Evolutionary conservation across 2,113 vertebrate genomes (phyloP).

Genomic region (Ptilonorhynchus violaceus): DNA sequence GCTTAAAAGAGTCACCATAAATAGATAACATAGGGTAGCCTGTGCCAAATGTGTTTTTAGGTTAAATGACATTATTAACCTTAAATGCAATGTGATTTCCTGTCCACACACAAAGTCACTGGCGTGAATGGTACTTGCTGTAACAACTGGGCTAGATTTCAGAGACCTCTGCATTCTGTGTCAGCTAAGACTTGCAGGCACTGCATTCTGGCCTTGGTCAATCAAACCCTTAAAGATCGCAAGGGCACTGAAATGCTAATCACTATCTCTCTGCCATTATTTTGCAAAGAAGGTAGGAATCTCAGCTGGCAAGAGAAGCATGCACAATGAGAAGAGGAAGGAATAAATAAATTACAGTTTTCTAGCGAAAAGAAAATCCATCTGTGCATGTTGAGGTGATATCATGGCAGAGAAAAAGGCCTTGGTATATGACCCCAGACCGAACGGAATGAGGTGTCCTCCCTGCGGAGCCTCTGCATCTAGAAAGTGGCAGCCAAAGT

Average conservation of each 20-base stretch:
- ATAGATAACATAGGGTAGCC: neutral
- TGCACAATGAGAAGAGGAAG: neutral
- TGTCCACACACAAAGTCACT: neutral
- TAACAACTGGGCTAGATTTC: neutral
- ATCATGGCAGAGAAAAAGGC: neutral
- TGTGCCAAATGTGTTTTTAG: neutral
- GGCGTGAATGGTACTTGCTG: neutral
- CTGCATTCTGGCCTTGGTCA: neutral
- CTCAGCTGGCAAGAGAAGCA: neutral
- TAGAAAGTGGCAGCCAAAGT: neutral
- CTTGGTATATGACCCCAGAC: neutral
- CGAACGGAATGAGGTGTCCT: neutral
- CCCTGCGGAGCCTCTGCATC: neutral
- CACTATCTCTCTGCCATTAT: neutral
- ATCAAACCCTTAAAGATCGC: neutral
- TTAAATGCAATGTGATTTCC: neutral
- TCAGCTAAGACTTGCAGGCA: neutral
- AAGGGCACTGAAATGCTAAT: neutral
- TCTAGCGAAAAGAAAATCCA: neutral
- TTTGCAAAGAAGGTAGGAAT: neutral
- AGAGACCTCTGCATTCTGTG: neutral
- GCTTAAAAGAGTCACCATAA: neutral
- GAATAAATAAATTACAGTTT: neutral
- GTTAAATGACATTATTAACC: neutral
- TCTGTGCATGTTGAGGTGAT: neutral